Percentiles rank a stretch among this genome's conserved stretches.
These are phyloP conservation scores for Anguilla anguilla DNA, from an alignment of 2,797 vertebrate genomes.

Conservation along the genomic window DNA sequence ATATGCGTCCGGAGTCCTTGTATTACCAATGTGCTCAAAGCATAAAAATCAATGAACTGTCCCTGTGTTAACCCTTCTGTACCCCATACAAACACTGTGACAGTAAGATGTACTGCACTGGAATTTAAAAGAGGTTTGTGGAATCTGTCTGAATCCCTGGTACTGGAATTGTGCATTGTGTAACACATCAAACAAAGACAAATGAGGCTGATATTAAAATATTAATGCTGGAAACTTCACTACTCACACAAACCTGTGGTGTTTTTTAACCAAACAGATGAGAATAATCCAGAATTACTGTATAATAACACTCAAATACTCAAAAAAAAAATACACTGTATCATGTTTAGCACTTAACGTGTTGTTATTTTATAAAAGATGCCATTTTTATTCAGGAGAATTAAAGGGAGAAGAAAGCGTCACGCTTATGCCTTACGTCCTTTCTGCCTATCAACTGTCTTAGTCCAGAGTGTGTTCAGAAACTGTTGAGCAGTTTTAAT, in stretches of 20 bases:
- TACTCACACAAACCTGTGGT: not conserved
- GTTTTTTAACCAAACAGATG: too few relatives aligned
- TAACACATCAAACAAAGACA: not conserved
- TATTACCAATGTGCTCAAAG: constrained; percentile 29
- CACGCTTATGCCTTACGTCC: constrained; percentile 68
- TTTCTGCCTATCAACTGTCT: constrained; percentile 63
- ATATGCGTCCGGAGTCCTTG: constrained; percentile 53
- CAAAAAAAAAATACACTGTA: not conserved
- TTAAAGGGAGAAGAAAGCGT: constrained; percentile 61
- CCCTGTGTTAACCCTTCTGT: constrained; percentile 21
- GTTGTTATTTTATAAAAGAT: constrained; percentile 57
- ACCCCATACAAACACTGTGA: not conserved
- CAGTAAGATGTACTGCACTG: not conserved
- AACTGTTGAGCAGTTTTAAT: constrained; percentile 83
- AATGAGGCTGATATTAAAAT: not conserved
- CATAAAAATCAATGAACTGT: constrained; percentile 33
- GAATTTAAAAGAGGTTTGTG: not conserved
- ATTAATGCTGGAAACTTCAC: not conserved
- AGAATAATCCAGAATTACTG: not conserved
- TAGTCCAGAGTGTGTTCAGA: constrained; percentile 62
- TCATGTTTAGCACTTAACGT: not conserved
- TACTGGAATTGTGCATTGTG: constrained; percentile 2
- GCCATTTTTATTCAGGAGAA: constrained; percentile 71
- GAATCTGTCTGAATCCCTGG: not conserved
- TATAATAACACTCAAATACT: not conserved